These are phyloP conservation scores for Toxotes lorentzi DNA, from an alignment of 2,797 vertebrate species.

Conservation along the genomic window DNA sequence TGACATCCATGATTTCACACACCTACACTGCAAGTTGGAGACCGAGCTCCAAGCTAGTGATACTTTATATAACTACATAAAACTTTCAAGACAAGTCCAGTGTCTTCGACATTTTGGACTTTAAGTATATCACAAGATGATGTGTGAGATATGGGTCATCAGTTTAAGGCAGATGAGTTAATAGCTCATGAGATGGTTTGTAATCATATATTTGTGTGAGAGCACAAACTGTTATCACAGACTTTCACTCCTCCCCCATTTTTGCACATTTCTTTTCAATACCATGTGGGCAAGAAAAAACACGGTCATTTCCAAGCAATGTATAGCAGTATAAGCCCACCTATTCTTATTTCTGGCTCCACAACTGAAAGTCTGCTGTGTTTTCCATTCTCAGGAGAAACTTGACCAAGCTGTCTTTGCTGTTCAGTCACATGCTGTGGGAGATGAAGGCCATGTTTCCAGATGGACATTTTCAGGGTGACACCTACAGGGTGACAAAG, in stretches of 20 bases:
- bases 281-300: neutral
- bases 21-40: neutral
- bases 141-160: neutral
- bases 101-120: neutral
- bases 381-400: slow-evolving; percentile 82
- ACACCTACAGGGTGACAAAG: slow-evolving; percentile 83
- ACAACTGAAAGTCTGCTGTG: slow-evolving; percentile 31
- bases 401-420: slow-evolving; percentile 89
- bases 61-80: neutral
- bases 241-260: neutral
- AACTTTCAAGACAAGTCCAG: neutral
- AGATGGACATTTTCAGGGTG: slow-evolving; percentile 83
- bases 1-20: neutral
- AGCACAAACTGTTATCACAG: neutral
- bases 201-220: neutral
- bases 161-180: neutral
- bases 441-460: slow-evolving; percentile 89
- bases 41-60: neutral
- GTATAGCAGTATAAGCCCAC: too few species aligned
- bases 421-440: slow-evolving; percentile 92
- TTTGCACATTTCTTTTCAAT: neutral
- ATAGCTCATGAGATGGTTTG: neutral
- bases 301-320: neutral
- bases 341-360: slow-evolving; percentile 15
- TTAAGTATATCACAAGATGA: too few species aligned